These are phyloP conservation scores for Acrobasis consociella DNA, from an alignment of 2,888 invertebrate species.

Conservation along the genomic window DNA sequence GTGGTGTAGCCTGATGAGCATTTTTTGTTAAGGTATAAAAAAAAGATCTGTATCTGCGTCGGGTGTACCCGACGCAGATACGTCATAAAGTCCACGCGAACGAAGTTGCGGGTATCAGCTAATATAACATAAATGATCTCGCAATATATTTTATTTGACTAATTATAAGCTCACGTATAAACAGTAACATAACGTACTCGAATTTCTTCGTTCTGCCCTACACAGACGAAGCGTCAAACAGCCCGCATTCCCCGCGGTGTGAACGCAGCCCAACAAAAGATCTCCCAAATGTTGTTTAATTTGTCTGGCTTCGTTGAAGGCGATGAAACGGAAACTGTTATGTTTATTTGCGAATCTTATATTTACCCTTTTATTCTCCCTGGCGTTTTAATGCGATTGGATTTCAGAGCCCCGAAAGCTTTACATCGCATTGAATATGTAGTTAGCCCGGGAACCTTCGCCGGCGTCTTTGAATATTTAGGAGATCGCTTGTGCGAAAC, in stretches of 20 bases:
- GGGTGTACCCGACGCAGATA: too few relatives aligned
- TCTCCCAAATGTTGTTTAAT: conserved; percentile 73
- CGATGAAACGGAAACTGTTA: conserved; percentile 76
- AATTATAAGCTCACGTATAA: too few relatives aligned
- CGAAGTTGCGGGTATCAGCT: too few relatives aligned
- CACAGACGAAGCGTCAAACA: background rate
- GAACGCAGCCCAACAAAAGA: conserved; percentile 32
- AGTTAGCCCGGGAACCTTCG: conserved; percentile 54
- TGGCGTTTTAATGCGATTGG: conserved; percentile 71
- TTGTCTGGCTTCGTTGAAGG: conserved; percentile 67
- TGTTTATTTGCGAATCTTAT: conserved; percentile 71
- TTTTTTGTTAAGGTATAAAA: too few relatives aligned
- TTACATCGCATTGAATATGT: conserved; percentile 62
- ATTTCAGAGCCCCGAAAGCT: conserved; percentile 56
- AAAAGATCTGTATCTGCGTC: too few relatives aligned
- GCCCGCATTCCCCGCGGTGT: background rate
- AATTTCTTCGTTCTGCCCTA: background rate
- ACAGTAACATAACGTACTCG: too few relatives aligned
- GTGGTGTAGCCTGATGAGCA: too few relatives aligned
- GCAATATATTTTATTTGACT: too few relatives aligned
- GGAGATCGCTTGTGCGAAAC: conserved; percentile 37
- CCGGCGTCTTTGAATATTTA: conserved; percentile 48
- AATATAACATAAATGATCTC: too few relatives aligned
- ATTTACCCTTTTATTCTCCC: conserved; percentile 61
- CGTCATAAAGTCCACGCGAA: too few relatives aligned